phyloP scores from a whole-genome alignment of 1,140 invertebrate genomes.

The Brachionus rotundiformis region DNA sequence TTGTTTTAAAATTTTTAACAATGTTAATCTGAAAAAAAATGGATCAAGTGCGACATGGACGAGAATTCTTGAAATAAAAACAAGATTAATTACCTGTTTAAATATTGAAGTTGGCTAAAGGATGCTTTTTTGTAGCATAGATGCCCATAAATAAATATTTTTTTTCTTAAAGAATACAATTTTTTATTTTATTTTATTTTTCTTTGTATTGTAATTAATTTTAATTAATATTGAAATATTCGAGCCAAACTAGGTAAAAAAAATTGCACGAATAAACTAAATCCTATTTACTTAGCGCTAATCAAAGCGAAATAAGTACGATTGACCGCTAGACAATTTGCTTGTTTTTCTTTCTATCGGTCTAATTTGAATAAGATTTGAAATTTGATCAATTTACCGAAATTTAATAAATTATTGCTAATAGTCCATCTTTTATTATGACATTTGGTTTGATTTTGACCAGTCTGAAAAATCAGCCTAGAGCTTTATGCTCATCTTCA shows the following conservation, averaged over 20 bases:
- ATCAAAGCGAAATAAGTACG: neutral
- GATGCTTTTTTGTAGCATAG: conserved; percentile 4
- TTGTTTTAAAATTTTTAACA: conserved; percentile 22
- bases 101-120: conserved; percentile 25
- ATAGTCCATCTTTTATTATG: neutral
- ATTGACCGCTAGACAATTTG: conserved; percentile 17
- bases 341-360: neutral
- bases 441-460: neutral
- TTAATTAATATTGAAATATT: conserved; percentile 18
- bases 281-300: conserved; percentile 43
- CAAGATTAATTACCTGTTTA: conserved; percentile 46
- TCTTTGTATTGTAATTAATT: conserved; percentile 31
- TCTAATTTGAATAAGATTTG: conserved; percentile 4
- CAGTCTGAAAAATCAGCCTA: neutral
- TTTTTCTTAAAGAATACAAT: neutral
- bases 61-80: conserved; percentile 16
- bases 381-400: neutral
- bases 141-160: conserved; percentile 37
- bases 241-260: neutral
- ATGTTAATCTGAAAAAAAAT: conserved; percentile 12
- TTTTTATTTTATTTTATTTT: conserved; percentile 9
- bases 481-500: neutral
- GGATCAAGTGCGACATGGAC: conserved; percentile 31
- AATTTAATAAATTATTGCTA: neutral
- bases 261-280: conserved; percentile 38